These are phyloP conservation scores for Hirtodrosophila histrioides DNA, from an alignment of 2,888 invertebrate genomes.

Conservation along the genomic window DNA sequence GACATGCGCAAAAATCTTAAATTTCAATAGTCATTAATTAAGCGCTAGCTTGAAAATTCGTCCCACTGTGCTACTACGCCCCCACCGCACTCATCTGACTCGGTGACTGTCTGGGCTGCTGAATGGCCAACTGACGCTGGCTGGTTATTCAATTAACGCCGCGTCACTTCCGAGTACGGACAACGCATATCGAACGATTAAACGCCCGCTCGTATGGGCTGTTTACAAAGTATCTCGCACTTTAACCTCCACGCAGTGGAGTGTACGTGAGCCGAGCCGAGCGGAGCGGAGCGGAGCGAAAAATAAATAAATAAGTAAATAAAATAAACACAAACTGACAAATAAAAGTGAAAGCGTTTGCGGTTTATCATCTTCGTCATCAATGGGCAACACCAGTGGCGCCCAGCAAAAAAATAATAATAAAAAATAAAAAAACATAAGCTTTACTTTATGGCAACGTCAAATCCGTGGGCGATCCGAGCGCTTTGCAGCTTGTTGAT, in stretches of 20 bases:
- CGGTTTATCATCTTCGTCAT: slow-evolving; percentile 60
- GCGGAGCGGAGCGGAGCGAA: not conserved
- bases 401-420: slow-evolving; percentile 16
- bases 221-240: slow-evolving; percentile 46
- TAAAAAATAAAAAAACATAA: not conserved
- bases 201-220: slow-evolving; percentile 6
- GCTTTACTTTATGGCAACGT: slow-evolving; percentile 5
- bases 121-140: slow-evolving; percentile 17
- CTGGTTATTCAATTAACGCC: slow-evolving; percentile 66
- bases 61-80: slow-evolving; percentile 1
- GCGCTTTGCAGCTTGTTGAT: not conserved
- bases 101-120: too few relatives aligned
- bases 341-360: slow-evolving; percentile 68
- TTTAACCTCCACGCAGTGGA: slow-evolving; percentile 51
- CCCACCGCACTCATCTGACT: slow-evolving; percentile 2
- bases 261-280: slow-evolving; percentile 13
- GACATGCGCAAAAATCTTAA: too few relatives aligned
- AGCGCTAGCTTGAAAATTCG: too few relatives aligned
- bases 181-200: slow-evolving; percentile 34
- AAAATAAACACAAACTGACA: slow-evolving; percentile 1
- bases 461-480: slow-evolving; percentile 28
- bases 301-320: not conserved
- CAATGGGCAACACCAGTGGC: slow-evolving; percentile 41
- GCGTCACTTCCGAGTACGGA: slow-evolving; percentile 63
- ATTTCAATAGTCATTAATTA: too few relatives aligned